phyloP scores from a whole-genome alignment of 2,113 vertebrate genomes.

The Hippolais icterina region DNA sequence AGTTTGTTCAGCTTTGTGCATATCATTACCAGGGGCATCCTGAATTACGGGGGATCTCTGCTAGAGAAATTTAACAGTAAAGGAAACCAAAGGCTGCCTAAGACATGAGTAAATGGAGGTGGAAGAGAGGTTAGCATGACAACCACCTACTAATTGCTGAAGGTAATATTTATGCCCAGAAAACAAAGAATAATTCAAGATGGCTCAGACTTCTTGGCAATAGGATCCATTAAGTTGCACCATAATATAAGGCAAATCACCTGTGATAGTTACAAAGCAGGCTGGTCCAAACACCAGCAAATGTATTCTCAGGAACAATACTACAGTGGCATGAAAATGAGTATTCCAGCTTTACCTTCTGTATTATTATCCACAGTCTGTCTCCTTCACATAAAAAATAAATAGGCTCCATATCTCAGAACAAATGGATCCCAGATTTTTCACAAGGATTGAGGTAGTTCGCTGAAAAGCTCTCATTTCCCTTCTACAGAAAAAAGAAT shows the following conservation, averaged over 20 bases:
- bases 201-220: not conserved
- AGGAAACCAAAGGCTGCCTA: not conserved
- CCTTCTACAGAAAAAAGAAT: constrained; percentile 48
- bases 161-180: not conserved
- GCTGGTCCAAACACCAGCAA: not conserved
- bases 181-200: not conserved
- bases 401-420: constrained; percentile 45
- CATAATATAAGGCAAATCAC: not conserved
- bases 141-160: not conserved
- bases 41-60: not conserved
- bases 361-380: constrained; percentile 32
- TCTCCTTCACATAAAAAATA: constrained; percentile 53
- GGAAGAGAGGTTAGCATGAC: not conserved
- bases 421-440: constrained; percentile 63
- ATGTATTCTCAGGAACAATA: not conserved
- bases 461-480: constrained; percentile 51
- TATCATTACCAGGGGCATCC: not conserved
- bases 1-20: not conserved
- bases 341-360: constrained; percentile 33
- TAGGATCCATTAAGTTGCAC: not conserved
- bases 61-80: not conserved
- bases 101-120: not conserved
- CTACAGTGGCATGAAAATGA: constrained; percentile 11
- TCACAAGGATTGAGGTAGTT: constrained; percentile 54
- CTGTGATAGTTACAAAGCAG: not conserved